These are phyloP conservation scores for Leptinotarsa rubiginosa DNA, from an alignment of 2,888 invertebrate genomes.

Conservation along the genomic window DNA sequence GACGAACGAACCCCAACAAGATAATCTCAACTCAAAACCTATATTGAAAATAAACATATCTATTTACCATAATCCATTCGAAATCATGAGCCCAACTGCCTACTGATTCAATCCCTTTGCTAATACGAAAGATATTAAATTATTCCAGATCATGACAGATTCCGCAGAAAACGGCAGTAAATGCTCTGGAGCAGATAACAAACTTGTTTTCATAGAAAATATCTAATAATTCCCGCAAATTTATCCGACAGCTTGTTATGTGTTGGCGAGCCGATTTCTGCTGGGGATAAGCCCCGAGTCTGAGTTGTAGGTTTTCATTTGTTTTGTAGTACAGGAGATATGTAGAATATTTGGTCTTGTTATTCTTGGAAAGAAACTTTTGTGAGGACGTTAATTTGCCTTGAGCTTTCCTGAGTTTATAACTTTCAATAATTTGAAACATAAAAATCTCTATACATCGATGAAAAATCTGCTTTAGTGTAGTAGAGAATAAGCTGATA, in stretches of 20 bases:
- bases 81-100: constrained; percentile 25
- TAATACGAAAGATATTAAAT: constrained; percentile 29
- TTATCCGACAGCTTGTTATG: constrained; percentile 33
- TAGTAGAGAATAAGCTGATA: too few species aligned
- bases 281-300: constrained; percentile 26
- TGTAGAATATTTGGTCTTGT: not conserved
- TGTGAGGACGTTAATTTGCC: too few species aligned
- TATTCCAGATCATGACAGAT: constrained; percentile 23
- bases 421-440: too few species aligned
- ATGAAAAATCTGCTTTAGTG: too few species aligned
- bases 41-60: constrained; percentile 35
- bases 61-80: constrained; percentile 31
- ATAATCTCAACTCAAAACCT: constrained; percentile 13
- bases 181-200: constrained; percentile 24
- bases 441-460: too few species aligned
- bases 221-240: constrained; percentile 32
- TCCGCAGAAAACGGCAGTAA: constrained; percentile 24
- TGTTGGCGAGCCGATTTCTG: constrained; percentile 31
- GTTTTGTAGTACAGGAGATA: constrained; percentile 9
- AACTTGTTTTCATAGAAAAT: constrained; percentile 33
- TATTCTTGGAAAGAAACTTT: not conserved
- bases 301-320: constrained; percentile 15
- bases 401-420: too few species aligned
- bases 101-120: constrained; percentile 23
- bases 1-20: constrained; percentile 15